phyloP scores from a whole-genome alignment of 2,888 invertebrate genomes.

The Arrhopalites spinosus region DNA sequence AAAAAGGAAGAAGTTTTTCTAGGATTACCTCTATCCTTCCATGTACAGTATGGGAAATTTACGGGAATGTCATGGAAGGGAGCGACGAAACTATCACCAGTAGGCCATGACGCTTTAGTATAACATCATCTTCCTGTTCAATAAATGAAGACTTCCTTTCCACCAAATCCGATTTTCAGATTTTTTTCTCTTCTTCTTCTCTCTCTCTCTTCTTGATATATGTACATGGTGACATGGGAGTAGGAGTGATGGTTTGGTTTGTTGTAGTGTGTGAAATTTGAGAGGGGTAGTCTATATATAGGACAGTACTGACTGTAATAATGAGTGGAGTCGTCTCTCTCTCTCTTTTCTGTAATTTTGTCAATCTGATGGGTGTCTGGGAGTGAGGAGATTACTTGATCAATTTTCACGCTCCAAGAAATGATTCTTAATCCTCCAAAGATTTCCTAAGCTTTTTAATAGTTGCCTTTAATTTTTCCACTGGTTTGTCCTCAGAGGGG shows the following conservation, averaged over 20 bases:
- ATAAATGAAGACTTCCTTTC: conserved; percentile 7
- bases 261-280: neutral
- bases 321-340: neutral
- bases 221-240: neutral
- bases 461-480: neutral
- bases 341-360: neutral
- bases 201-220: neutral
- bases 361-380: conserved; percentile 16
- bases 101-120: neutral
- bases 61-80: no score
- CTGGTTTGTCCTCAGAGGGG: no score
- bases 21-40: no score
- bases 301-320: neutral
- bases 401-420: conserved; percentile 15
- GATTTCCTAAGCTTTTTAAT: conserved; percentile 4
- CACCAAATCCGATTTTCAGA: conserved; percentile 21
- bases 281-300: neutral
- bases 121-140: neutral
- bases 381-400: conserved; percentile 11
- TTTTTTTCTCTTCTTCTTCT: neutral
- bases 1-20: neutral
- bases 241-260: neutral
- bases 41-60: no score
- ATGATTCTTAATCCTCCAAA: conserved; percentile 6
- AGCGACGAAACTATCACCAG: neutral